Base-by-base conservation (phyloP, 2,113 vertebrate genomes). In the Bubo scandiacus region DNA sequence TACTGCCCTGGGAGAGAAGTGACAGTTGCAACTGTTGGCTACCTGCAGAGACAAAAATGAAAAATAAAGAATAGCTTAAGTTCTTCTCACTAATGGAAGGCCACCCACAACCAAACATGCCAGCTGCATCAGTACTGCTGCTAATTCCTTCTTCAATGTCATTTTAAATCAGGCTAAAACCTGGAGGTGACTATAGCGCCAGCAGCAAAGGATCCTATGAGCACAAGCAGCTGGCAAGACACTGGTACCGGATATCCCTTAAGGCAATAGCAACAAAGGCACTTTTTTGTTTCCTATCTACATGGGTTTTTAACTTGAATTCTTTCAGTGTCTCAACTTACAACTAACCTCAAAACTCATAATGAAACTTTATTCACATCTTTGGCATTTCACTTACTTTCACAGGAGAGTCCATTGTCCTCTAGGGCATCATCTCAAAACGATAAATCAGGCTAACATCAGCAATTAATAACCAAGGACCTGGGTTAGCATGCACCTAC, bases 101-200 rank as follows among this genome's bases (percentile, higher is more conserved):
- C 66, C 59, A 87, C 51, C 15, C 42, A 54, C 89, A 92, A 90
- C 15, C 38, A 73, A 45, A 61, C 5, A 38, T 17, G 34, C 43
- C 49, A 86, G 74, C 40, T 86, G 68, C 61, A 74, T 59, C 3
- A 0, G 26, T 34, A 38, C 63, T 67, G 34, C 29, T 91, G 49
- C 52, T 94, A 84, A 81, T 70, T 90, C 67, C 67, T 95, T 81
- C 78, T 91, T 81, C 91, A 82, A 17, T 96, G 91, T 71, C 71
- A 67, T 91, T 91, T 90, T 52, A 91, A 91, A 93, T 88, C 51
- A 71, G 47, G 71, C 15, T 91, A 45, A 82, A 89, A 82, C 38
- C 18, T 83, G 54, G 51, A 92, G 62, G 45, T 55, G 59, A 71
- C 55, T 67, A 3, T 6, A 88, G 26, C 25, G 55, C 81, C 78